Evolutionary conservation across 2,113 vertebrate species (phyloP), one percentile per base, ranked within the genome.

Genomic region (Scopus umbretta): DNA sequence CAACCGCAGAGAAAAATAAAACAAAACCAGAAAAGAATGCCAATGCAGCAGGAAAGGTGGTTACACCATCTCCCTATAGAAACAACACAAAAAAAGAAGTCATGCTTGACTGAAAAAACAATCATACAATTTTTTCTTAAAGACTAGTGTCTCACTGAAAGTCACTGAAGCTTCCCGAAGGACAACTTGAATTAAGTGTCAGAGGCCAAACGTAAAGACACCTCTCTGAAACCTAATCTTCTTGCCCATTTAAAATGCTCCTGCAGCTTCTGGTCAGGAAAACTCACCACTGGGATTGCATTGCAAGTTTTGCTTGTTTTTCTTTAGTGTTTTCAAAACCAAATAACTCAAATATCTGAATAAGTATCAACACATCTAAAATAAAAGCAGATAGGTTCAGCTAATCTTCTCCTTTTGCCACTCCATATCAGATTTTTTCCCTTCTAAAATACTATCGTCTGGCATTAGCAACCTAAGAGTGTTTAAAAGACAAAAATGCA

Each of bases 211-310:
- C 3, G 10, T 84, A 96, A 96, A 90, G 84, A 94, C 50, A 90
- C 42, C 34, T 90, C 84, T 92, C 65, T 88, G 90, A 94, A 97
- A 97, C 27, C 26, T 90, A 96, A 97, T 92, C 93, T 90, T 73
- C 73, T 91, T 90, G 68, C 50, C 90, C 84, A 86, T 86, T 96
- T 93, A 92, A 92, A 95, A 91, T 67, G 47, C 26, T 91, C 80
- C 94, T 88, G 86, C 53, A 75, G 89, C 67, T 96, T 92, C 47
- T 80, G 81, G 52, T 65, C 59, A 86, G 63, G 84, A 80, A 94
- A 94, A 67, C 55, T 68, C 43, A 49, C 49, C 76, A 63, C 50
- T 74, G 71, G 38, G 65, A 85, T 18, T 80, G 65, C 61, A 58
- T 43, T 84, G 78, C 65, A 74, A 90, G 58, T 63, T 87, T 66